phyloP scores from a whole-genome alignment of 2,888 invertebrate genomes.

The Pelosia muscerda region DNA sequence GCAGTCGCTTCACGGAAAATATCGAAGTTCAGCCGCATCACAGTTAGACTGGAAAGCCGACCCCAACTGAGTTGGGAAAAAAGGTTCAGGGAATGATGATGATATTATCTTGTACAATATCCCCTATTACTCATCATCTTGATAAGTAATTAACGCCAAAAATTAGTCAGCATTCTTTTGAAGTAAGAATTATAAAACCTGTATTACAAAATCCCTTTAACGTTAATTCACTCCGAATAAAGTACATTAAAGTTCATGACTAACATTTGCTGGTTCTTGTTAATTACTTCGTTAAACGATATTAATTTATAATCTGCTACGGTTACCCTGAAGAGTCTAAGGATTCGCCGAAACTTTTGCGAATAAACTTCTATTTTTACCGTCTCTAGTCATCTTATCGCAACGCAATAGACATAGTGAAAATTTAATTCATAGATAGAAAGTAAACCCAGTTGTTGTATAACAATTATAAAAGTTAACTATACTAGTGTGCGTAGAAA shows the following conservation, averaged over 20 bases:
- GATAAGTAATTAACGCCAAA: slow-evolving; percentile 5
- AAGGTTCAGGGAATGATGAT: too few relatives aligned
- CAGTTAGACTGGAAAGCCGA: too few relatives aligned
- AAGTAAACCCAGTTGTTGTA: background rate
- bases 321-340: background rate
- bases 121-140: slow-evolving; percentile 1
- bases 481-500: background rate
- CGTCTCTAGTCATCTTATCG: background rate
- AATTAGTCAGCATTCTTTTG: background rate
- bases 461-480: background rate
- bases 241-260: background rate
- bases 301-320: background rate
- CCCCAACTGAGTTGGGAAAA: too few relatives aligned
- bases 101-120: background rate
- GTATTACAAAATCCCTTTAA: background rate
- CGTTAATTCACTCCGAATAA: background rate
- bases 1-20: too few relatives aligned
- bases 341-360: too few relatives aligned
- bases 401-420: background rate
- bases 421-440: background rate
- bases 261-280: background rate
- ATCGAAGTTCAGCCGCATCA: too few relatives aligned
- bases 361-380: background rate
- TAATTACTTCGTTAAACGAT: background rate
- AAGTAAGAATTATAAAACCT: background rate